Base-by-base conservation (phyloP, 2,113 vertebrate species). In the Gambusia holbrooki region DNA sequence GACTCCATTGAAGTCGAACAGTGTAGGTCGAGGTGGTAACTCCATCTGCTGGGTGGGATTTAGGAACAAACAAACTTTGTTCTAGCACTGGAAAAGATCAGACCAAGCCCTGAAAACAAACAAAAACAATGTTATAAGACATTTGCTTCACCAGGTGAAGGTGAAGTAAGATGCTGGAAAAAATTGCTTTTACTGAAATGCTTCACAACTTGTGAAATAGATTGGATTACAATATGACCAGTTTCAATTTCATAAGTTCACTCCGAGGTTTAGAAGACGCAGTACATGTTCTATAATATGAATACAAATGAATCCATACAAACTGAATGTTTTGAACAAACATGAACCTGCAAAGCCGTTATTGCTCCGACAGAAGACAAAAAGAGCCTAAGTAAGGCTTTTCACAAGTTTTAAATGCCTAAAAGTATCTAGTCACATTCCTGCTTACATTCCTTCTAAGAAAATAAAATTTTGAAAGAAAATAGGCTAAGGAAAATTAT, bases 1-100 rank as follows among this genome's bases (percentile, higher is more conserved):
- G 32, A 96, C 71, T 15, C 94, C 95, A 0, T 88, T 83, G 71
- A 94, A 94, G 29, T 94, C 89, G 79, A 92, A 81, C 5, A 89
- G 0, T n/a, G 80, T 45, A 69, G 90, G 87, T 4, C 88, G 75
- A 65, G 30, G 63, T n/a, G 14, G 54, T 3, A 1, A 1, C 25
- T 80, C 76, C 88, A 92, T 91, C 75, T 87, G 68, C n/a, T 19
- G 35, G 33, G 25, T 58, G 51, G 40, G 8, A 27, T 65, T 65
- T 13, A 4, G 15, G 29, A 12, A 8, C 19, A 33, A 19, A 14
- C 48, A 10, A 25, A 25, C 51, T n/a, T 58, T 58, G 1, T 25
- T 58, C 22, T 10, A 11, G 17, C 45, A 48, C 45, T 48, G 29
- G 28, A 30, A 17, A 30, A 30, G 1, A 17, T 25, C 51, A 58